These are phyloP conservation scores for Calypte anna DNA, from an alignment of 2,113 vertebrate genomes.

Conservation along the genomic window DNA sequence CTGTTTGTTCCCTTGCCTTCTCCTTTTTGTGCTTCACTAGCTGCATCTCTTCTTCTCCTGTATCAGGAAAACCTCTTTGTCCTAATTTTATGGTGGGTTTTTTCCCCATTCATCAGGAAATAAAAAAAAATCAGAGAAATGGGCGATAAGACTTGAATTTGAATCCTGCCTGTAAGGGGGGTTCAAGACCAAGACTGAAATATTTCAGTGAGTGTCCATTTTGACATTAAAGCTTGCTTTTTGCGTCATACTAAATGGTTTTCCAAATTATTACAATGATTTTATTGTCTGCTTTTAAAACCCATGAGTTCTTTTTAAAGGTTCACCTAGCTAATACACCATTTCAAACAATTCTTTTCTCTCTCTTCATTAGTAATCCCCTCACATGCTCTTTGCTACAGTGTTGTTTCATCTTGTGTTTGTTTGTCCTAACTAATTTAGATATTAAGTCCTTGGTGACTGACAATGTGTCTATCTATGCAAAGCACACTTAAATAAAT, in stretches of 20 bases:
- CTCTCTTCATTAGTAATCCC: constrained; percentile 52
- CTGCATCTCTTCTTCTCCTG: not conserved
- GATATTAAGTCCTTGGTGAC: constrained; percentile 72
- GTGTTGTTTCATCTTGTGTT: constrained; percentile 55
- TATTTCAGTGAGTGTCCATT: not conserved
- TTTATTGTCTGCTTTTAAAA: not conserved
- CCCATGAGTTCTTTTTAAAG: not conserved
- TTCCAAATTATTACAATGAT: not conserved
- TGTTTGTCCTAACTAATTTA: constrained; percentile 70
- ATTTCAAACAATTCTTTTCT: constrained; percentile 29
- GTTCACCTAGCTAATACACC: not conserved
- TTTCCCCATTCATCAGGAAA: not conserved
- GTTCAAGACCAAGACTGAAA: not conserved
- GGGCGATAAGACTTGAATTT: not conserved
- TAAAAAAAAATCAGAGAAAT: not conserved
- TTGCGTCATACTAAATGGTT: not conserved
- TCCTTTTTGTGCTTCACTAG: not conserved
- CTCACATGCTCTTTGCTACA: constrained; percentile 15
- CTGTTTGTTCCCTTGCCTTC: not conserved
- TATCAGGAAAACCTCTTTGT: not conserved
- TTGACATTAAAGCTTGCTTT: not conserved
- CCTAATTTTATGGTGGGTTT: not conserved
- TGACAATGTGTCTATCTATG: constrained; percentile 52
- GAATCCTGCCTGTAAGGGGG: not conserved
- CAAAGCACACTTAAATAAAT: constrained; percentile 63